phyloP scores from a whole-genome alignment of 2,113 vertebrate genomes.

The Fregata magnificens region DNA sequence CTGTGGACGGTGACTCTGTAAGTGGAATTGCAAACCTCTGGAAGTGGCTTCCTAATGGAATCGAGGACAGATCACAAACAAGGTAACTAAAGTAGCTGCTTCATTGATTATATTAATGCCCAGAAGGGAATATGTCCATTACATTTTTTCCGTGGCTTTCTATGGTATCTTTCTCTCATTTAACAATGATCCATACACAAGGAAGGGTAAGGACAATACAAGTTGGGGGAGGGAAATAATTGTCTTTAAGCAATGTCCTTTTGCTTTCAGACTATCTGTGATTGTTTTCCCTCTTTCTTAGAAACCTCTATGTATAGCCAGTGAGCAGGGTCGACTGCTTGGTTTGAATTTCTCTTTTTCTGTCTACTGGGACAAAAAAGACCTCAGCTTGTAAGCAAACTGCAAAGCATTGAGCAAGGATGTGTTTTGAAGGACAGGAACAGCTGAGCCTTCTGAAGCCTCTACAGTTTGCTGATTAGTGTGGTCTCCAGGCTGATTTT shows the following conservation, averaged over 20 bases:
- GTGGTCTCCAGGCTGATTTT: not conserved
- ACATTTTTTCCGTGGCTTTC: slow-evolving; percentile 4
- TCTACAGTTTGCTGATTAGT: not conserved
- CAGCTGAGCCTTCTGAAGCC: slow-evolving; percentile 63
- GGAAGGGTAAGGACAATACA: not conserved
- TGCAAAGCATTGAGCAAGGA: not conserved
- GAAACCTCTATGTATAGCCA: not conserved
- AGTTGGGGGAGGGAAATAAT: not conserved
- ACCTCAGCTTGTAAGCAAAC: not conserved
- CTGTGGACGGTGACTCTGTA: not conserved
- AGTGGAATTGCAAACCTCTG: not conserved
- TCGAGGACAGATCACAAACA: not conserved
- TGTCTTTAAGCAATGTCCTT: not conserved
- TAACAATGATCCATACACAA: slow-evolving; percentile 14
- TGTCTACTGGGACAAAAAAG: slow-evolving; percentile 56
- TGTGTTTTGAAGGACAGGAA: slow-evolving; percentile 60
- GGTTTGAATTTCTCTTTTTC: slow-evolving; percentile 32
- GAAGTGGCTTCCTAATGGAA: not conserved
- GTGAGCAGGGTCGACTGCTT: not conserved
- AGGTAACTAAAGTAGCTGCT: slow-evolving; percentile 32
- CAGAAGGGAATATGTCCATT: slow-evolving; percentile 38
- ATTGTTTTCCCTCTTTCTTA: not conserved
- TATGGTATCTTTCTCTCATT: slow-evolving; percentile 27
- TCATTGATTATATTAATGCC: not conserved
- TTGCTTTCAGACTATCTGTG: slow-evolving; percentile 5